These are phyloP conservation scores for Drosophila truncata DNA, from an alignment of 1,140 invertebrate genomes.

Conservation along the genomic window DNA sequence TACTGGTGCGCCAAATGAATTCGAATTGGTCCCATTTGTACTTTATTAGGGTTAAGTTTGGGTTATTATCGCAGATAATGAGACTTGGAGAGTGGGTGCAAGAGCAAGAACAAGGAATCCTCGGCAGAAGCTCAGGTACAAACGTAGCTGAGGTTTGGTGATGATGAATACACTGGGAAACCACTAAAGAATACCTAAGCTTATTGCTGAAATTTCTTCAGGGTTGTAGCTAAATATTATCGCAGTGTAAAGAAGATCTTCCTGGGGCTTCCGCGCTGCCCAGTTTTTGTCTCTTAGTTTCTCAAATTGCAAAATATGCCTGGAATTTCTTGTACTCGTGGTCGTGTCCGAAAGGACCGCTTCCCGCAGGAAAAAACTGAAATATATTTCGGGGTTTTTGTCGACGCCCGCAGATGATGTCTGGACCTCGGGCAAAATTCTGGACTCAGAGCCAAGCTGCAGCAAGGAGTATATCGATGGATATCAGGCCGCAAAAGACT, in stretches of 20 bases:
- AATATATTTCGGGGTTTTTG: slow-evolving; percentile 58
- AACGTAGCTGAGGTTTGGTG: slow-evolving; percentile 5
- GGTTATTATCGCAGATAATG: slow-evolving; percentile 71
- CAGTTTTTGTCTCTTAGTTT: slow-evolving; percentile 23
- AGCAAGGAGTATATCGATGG: slow-evolving; percentile 34
- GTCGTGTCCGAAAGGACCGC: slow-evolving; percentile 40
- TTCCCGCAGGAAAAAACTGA: slow-evolving; percentile 37
- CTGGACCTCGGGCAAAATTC: slow-evolving; percentile 15
- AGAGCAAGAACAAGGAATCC: slow-evolving; percentile 14
- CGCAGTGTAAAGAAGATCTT: slow-evolving; percentile 16
- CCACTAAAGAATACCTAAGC: not conserved
- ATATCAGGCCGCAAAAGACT: slow-evolving; percentile 44
- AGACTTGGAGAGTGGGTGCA: slow-evolving; percentile 14
- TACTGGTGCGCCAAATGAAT: slow-evolving; percentile 67
- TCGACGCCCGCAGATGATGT: slow-evolving; percentile 42
- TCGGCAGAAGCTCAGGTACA: slow-evolving; percentile 18
- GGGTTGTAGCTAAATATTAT: not conserved
- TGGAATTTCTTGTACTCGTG: slow-evolving; percentile 72
- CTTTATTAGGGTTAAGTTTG: slow-evolving; percentile 76
- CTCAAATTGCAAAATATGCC: slow-evolving; percentile 75
- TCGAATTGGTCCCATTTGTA: slow-evolving; percentile 83
- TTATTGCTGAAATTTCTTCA: not conserved
- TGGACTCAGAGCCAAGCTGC: slow-evolving; percentile 5
- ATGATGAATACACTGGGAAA: slow-evolving; percentile 17
- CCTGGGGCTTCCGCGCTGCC: slow-evolving; percentile 26